Percentiles rank a stretch among this genome's conserved stretches.
Evolutionary conservation across 2,113 vertebrate species (phyloP).

Genomic region (Platysternon megacephalum): DNA sequence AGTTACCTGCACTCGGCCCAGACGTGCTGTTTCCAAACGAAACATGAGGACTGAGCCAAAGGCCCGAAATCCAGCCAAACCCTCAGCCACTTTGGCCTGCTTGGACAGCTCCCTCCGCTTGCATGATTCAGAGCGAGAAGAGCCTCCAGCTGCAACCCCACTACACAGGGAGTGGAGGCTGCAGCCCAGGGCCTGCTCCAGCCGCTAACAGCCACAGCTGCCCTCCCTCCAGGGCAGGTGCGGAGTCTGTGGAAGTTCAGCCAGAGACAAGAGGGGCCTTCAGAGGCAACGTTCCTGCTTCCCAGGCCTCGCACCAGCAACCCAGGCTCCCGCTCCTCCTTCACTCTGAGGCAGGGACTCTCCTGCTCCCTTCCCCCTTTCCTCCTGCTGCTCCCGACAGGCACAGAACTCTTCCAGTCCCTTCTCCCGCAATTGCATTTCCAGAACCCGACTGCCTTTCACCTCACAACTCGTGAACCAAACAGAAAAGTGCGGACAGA

Average conservation of each 20-base stretch:
- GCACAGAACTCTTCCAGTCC: neutral
- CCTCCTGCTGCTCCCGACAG: fast-evolving
- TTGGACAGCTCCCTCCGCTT: neutral
- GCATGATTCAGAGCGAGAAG: neutral
- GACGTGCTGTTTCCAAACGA: neutral
- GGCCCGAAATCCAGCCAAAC: neutral
- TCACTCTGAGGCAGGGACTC: fast-evolving
- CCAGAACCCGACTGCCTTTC: constrained; percentile 28
- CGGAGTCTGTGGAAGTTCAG: neutral
- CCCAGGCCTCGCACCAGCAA: fast-evolving
- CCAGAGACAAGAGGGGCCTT: neutral
- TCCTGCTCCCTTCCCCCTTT: fast-evolving
- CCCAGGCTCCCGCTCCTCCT: neutral
- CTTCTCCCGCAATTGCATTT: constrained; percentile 49
- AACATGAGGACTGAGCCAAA: constrained; percentile 47
- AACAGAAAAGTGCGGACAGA: constrained; percentile 10
- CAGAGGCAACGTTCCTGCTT: neutral
- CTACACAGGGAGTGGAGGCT: neutral
- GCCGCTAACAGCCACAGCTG: neutral
- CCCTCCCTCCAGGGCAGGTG: neutral
- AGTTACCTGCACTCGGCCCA: constrained; percentile 65
- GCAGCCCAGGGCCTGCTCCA: neutral
- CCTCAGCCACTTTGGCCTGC: neutral
- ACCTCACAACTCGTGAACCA: neutral
- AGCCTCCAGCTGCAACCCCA: neutral